Conservation (phyloP, 2,797 vertebrate genomes). For the Myotis pilosus region DNA sequence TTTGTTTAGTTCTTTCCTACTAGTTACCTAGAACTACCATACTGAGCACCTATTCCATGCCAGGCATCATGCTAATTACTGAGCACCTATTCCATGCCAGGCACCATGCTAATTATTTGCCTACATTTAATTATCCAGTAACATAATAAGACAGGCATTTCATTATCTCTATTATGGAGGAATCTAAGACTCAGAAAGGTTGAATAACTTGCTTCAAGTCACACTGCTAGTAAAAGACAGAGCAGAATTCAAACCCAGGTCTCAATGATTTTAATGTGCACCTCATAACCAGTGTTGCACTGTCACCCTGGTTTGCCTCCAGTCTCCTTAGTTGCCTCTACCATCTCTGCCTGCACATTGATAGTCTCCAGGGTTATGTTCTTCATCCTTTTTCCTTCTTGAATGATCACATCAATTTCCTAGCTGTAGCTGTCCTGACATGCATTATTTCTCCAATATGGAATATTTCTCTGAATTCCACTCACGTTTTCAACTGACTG, state of each 20-base stretch:
- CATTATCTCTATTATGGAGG: background rate
- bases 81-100: background rate
- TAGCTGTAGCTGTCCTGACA: background rate
- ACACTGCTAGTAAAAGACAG: background rate
- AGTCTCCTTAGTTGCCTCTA: background rate
- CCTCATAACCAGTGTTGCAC: background rate
- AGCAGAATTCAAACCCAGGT: background rate
- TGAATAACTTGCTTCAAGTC: conserved; percentile 6
- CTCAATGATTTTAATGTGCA: background rate
- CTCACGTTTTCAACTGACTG: background rate
- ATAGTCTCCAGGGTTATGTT: background rate
- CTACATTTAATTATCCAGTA: background rate
- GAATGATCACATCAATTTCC: background rate
- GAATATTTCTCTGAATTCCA: background rate
- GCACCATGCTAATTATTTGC: background rate
- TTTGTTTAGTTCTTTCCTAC: background rate
- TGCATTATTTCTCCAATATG: background rate
- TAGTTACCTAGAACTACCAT: background rate
- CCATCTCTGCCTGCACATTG: background rate
- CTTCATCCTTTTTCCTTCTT: background rate
- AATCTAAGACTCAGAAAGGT: background rate
- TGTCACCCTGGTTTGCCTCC: background rate
- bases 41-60: background rate
- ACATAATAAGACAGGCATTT: background rate
- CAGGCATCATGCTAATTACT: background rate